phyloP scores from a whole-genome alignment of 2,888 invertebrate genomes.

The Leptothorax acervorum region DNA sequence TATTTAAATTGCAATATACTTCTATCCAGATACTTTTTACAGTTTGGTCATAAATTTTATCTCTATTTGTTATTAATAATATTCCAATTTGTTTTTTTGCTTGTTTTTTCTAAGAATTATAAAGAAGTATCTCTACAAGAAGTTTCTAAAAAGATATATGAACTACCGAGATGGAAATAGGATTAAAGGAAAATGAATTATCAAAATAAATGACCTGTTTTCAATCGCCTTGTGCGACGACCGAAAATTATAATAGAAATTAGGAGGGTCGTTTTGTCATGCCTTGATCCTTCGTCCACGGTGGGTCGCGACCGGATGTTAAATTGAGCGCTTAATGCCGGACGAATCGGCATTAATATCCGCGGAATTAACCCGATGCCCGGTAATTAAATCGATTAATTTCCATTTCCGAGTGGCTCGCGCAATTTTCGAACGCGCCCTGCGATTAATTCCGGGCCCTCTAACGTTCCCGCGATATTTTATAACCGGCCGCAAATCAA shows the following conservation, averaged over 20 bases:
- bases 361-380: conserved; percentile 54
- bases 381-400: conserved; percentile 58
- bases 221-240: conserved; percentile 19
- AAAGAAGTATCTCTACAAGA: conserved; percentile 51
- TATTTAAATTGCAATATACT: background rate
- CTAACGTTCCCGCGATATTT: conserved; percentile 50
- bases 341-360: conserved; percentile 67
- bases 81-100: background rate
- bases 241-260: conserved; percentile 64
- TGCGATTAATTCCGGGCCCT: conserved; percentile 44
- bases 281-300: conserved; percentile 14
- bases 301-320: conserved; percentile 53
- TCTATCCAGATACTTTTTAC: background rate
- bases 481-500: conserved; percentile 48
- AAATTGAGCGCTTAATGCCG: conserved; percentile 64
- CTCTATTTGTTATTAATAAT: background rate
- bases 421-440: conserved; percentile 31
- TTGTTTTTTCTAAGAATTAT: conserved; percentile 62
- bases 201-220: conserved; percentile 58
- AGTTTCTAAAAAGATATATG: background rate
- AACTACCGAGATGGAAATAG: conserved; percentile 1
- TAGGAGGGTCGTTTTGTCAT: conserved; percentile 29
- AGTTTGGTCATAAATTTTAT: background rate
- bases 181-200: conserved; percentile 21
- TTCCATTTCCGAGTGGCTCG: conserved; percentile 51